phyloP scores from a whole-genome alignment of 1,140 invertebrate genomes.

The Drosophila dunni region DNA sequence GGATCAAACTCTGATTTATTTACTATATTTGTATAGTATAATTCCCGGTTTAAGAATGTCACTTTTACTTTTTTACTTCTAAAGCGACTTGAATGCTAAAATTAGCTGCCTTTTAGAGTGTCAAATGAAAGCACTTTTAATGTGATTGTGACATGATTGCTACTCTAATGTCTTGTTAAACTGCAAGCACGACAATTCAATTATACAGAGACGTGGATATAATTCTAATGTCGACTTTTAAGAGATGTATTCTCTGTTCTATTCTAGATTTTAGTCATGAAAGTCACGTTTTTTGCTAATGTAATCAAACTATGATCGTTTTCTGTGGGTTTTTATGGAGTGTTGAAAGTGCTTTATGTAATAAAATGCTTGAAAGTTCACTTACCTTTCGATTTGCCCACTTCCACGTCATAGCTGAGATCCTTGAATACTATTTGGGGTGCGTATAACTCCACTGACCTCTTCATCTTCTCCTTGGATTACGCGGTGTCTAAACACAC shows the following conservation, averaged over 20 bases:
- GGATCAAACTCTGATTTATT: slow-evolving; percentile 9
- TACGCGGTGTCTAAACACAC: not conserved
- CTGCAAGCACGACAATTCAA: slow-evolving; percentile 26
- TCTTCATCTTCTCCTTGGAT: slow-evolving; percentile 20
- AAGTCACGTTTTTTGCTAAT: slow-evolving; percentile 14
- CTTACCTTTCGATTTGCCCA: slow-evolving; percentile 48
- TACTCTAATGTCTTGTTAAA: slow-evolving; percentile 7
- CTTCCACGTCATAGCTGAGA: slow-evolving; percentile 29
- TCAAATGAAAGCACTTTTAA: slow-evolving; percentile 10
- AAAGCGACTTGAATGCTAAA: slow-evolving; percentile 4
- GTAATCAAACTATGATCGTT: not conserved
- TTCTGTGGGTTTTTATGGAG: not conserved
- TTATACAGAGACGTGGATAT: slow-evolving; percentile 43
- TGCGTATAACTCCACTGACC: not conserved
- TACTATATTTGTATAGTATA: not conserved
- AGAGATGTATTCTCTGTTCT: slow-evolving; percentile 11
- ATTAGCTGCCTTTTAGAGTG: slow-evolving; percentile 14
- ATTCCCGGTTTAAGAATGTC: slow-evolving; percentile 16
- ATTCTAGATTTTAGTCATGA: slow-evolving; percentile 16
- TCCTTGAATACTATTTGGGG: slow-evolving; percentile 42
- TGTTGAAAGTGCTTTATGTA: slow-evolving; percentile 6
- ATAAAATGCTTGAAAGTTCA: slow-evolving; percentile 19
- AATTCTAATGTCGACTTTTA: slow-evolving; percentile 33
- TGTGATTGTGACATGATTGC: slow-evolving; percentile 30
- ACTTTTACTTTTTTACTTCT: slow-evolving; percentile 46